Evolutionary conservation across 2,888 invertebrate species (phyloP).

Genomic region (Belgica antarctica): DNA sequence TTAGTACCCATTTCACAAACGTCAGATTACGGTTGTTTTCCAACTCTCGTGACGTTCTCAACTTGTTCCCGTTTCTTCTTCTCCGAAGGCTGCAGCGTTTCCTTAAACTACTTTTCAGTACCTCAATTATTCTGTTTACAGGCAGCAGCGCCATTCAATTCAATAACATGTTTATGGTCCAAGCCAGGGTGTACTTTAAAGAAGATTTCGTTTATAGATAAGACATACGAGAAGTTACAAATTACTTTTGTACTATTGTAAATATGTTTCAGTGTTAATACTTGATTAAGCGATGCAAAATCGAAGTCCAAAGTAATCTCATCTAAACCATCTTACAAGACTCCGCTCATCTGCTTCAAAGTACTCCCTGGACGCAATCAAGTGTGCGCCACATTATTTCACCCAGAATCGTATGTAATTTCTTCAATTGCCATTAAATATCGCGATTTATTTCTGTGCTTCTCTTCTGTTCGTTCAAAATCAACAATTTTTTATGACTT

Average conservation of each 20-base stretch:
- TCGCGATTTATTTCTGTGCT: too few relatives aligned
- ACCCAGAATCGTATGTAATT: neutral
- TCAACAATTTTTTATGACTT: conserved; percentile 23
- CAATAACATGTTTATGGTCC: neutral
- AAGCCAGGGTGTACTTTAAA: too few relatives aligned
- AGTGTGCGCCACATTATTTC: neutral
- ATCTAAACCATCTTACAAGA: too few relatives aligned
- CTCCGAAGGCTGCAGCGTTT: neutral
- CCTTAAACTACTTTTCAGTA: neutral
- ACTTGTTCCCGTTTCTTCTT: conserved; percentile 15
- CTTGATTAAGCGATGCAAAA: too few relatives aligned
- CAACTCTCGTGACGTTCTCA: neutral
- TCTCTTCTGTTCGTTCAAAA: conserved; percentile 5
- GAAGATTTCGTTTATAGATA: too few relatives aligned
- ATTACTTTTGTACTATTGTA: too few relatives aligned
- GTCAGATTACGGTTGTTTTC: conserved; percentile 27
- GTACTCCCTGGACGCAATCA: too few relatives aligned
- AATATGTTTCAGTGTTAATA: too few relatives aligned
- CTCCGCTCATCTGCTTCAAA: too few relatives aligned
- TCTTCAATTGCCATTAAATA: too few relatives aligned
- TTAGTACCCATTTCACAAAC: conserved; percentile 36
- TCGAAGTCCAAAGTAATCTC: too few relatives aligned
- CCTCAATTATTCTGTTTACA: conserved; percentile 9
- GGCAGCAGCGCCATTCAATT: neutral
- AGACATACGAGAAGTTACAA: too few relatives aligned